Evolutionary conservation across 2,797 vertebrate species (phyloP), one percentile per base, ranked within the genome.

Genomic region (Lepus townsendii): DNA sequence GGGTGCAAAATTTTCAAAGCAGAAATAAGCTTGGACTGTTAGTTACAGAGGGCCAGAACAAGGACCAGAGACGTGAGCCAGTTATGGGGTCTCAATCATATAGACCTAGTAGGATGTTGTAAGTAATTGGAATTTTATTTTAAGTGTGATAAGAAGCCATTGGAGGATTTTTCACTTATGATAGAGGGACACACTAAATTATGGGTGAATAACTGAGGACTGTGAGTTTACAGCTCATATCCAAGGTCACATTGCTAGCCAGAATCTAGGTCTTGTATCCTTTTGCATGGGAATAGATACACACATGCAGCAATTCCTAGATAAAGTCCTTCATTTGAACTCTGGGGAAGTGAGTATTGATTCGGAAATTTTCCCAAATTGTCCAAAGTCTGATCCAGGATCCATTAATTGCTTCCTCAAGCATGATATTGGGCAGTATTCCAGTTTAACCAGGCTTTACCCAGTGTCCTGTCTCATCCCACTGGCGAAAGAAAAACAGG

Each of bases 401-500:
- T 65, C 82, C 19, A 50, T 47, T 57, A 35, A 50, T 80, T 83
- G 16, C 66, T 69, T 83, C 71, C 38, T 88, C 52, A 27, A 75
- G 54, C 27, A 10, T 50, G 52, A 35, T 38, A 22, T 22, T 27
- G 60, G 75, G 38, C 85, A 90, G 52, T 82, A 91, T 38, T 92
- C 47, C 35, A 69, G 27, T 68, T 94, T 85, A 63, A 82, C 82
- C 26, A 87, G 87, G 17, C 38, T 42, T 0, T 57, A 20, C 57
- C 60, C 42, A 26, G 27, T 63, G 72, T 42, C 79, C 76, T n/a
- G 5, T 90, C 92, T 83, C 85, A 80, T 79, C 38, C 69, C 71
- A 68, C 14, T 63, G 13, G 38, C 75, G 38, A 92, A 88, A 92
- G 62, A 57, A 89, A 95, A 77, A 84, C 27, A 71, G 83, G 80